phyloP scores from a whole-genome alignment of 2,888 invertebrate genomes.

The Pammene fasciana region DNA sequence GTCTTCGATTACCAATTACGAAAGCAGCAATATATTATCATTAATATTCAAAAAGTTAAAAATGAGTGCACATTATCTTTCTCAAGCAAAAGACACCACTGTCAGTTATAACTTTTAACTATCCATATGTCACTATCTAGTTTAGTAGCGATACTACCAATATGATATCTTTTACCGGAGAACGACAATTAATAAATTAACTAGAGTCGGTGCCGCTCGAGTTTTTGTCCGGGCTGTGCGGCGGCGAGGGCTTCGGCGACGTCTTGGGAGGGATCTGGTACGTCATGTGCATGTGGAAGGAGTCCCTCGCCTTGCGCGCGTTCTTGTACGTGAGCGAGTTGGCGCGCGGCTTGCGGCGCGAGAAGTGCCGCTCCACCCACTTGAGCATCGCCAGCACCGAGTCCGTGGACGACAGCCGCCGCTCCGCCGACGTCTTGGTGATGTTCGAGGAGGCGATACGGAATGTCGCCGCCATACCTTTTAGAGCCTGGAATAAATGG shows the following conservation, averaged over 20 bases:
- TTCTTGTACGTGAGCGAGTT: constrained; percentile 85
- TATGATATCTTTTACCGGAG: neutral
- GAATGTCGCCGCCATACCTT: constrained; percentile 97
- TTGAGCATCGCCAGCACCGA: constrained; percentile 94
- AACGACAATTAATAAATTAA: constrained; percentile 51
- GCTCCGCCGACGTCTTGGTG: constrained; percentile 93
- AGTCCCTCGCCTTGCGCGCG: constrained; percentile 85
- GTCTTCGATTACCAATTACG: too few relatives aligned
- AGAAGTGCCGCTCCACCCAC: constrained; percentile 94
- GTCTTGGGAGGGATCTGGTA: constrained; percentile 76
- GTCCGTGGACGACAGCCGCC: constrained; percentile 93
- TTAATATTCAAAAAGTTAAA: too few relatives aligned
- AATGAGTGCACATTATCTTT: too few relatives aligned
- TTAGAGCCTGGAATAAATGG: constrained; percentile 86
- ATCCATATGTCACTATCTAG: too few relatives aligned
- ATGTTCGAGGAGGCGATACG: constrained; percentile 93
- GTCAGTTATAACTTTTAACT: too few relatives aligned
- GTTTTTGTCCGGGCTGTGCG: constrained; percentile 54
- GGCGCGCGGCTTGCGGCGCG: constrained; percentile 89
- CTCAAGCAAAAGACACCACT: too few relatives aligned
- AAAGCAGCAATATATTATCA: too few relatives aligned
- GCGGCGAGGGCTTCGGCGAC: constrained; percentile 68
- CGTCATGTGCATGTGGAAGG: constrained; percentile 91
- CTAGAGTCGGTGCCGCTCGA: constrained; percentile 77
- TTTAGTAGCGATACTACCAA: too few relatives aligned